phyloP scores from a whole-genome alignment of 2,113 vertebrate genomes.

The Parus major region DNA sequence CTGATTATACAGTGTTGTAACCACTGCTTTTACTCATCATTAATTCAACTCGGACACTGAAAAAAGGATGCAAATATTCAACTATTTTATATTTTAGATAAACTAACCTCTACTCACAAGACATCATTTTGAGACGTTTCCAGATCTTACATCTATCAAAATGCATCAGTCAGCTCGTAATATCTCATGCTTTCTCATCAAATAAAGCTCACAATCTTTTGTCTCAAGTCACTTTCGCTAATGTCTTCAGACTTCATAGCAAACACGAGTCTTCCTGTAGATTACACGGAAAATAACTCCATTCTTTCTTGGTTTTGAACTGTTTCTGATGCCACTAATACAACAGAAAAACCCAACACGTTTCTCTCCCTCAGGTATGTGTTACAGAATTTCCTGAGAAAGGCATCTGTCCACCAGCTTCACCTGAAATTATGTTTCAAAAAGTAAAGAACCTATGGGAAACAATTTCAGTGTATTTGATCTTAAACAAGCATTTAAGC shows the following conservation, averaged over 20 bases:
- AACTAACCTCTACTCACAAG: fast-evolving
- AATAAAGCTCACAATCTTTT: neutral
- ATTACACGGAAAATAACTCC: neutral
- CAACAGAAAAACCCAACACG: neutral
- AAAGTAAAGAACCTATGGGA: neutral
- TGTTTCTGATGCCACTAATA: neutral
- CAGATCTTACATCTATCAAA: neutral
- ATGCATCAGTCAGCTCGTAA: neutral
- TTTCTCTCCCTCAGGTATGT: neutral
- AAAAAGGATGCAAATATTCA: neutral
- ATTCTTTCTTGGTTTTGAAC: neutral
- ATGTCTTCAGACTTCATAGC: neutral
- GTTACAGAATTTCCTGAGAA: neutral
- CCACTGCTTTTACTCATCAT: neutral
- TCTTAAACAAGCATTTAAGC: neutral
- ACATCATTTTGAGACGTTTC: neutral
- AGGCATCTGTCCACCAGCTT: neutral
- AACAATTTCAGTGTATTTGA: neutral
- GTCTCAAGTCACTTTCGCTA: neutral
- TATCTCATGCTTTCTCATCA: neutral
- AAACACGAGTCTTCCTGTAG: neutral
- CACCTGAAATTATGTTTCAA: neutral
- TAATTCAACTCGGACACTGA: neutral
- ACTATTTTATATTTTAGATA: neutral
- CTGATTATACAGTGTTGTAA: neutral